Base-by-base conservation (phyloP, 1,140 invertebrate species). In the Muscidifurax raptorellus region DNA sequence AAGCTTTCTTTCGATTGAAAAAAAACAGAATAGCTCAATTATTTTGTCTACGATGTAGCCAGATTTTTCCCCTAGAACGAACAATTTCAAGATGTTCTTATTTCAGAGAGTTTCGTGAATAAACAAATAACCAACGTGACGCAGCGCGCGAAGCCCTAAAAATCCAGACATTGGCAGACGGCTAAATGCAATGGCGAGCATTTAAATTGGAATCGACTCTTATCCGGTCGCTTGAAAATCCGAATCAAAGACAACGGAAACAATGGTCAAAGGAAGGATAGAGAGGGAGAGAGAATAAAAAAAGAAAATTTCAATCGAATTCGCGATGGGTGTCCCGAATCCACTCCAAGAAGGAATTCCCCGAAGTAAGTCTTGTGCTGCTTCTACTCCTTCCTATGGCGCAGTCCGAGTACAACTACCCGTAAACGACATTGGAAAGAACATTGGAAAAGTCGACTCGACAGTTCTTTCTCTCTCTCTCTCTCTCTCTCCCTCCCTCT, bases 381-480 rank as follows among this genome's bases (percentile, higher is more conserved):
- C 44, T 13, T 18, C 5, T n/a, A 59, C 4, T 22, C 52, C 6
- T n/a, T 59, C 6, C 18, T 7, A 18, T 59, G 52, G 18, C 52
- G 52, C 52, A 59, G 52, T 59, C 52, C 52, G 6, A 59, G 52
- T 22, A 7, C 18, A 59, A 59, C 22, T 59, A 18, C 52, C 22
- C 52, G 52, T 59, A 59, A 59, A 59, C 52, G 52, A n/a, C 52
- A n/a, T n/a, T n/a, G 52, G 52, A 59, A 59, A 59, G 52, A 59
- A 59, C 52, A 59, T n/a, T 59, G 52, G 52, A 59, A 59, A 59
- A 59, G 52, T 59, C 52, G 66, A 69, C 66, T 69, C 66, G 66
- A 27, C 25, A 30, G 25, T 27, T 69, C 66, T 10, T 0, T 28
- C 13, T 27, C 66, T 12, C 25, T 28, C 28, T 9, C 27, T 12